Conservation (phyloP, 2,113 vertebrate species). For the Cavia porcellus region DNA sequence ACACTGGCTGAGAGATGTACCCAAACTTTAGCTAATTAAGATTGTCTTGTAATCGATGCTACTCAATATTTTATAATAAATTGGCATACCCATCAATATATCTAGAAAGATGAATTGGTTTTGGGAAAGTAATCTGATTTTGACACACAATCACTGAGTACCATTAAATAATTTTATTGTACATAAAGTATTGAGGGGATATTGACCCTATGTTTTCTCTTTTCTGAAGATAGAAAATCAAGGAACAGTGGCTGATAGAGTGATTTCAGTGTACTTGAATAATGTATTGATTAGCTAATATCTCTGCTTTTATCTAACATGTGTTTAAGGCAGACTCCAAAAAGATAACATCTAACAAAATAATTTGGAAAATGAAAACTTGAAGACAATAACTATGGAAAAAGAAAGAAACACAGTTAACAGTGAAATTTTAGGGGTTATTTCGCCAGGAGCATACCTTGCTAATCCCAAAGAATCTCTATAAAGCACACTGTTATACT, state of each 20-base stretch:
- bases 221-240: conserved; percentile 22
- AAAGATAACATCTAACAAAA: conserved; percentile 3
- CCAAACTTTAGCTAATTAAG: conserved; percentile 49
- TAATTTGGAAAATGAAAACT: conserved; percentile 11
- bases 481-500: not conserved
- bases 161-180: not conserved
- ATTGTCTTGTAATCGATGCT: conserved; percentile 49
- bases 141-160: not conserved
- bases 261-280: conserved; percentile 20
- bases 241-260: not conserved
- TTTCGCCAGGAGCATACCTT: not conserved
- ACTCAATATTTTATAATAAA: conserved; percentile 59
- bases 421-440: not conserved
- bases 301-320: not conserved
- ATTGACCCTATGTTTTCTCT: not conserved
- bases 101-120: not conserved
- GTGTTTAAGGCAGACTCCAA: conserved; percentile 12
- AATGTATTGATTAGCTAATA: conserved; percentile 42
- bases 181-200: not conserved
- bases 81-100: conserved; percentile 16
- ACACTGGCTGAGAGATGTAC: conserved; percentile 3
- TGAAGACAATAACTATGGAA: conserved; percentile 29
- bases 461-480: not conserved
- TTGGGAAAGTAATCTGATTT: not conserved
- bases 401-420: conserved; percentile 22